Evolutionary conservation across 2,888 invertebrate genomes (phyloP), one percentile per base, ranked within the genome.

Genomic region (Abrostola triplasia): DNA sequence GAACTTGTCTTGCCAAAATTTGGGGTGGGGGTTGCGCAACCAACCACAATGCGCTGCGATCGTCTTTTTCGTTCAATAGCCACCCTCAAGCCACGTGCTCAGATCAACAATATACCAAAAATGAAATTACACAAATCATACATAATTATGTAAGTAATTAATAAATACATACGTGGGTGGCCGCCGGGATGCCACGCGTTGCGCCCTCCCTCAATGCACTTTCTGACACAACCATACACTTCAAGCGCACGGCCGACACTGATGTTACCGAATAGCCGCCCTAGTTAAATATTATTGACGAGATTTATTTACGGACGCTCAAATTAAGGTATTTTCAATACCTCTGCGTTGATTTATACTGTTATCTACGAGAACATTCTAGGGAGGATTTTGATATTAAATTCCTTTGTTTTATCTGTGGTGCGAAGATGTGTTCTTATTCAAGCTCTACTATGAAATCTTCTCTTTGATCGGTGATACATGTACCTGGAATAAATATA

Each of bases 201-300:
- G 58, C 64, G 44, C 55, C 41, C 38, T 12, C 42, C 8, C 42
- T 50, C 42, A 38, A 59, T 76, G 70, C 64, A 67, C 36, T 76
- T 67, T 59, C 61, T 59, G 60, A 70, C 62, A 76, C 70, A 76
- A 67, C 70, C 73, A 64, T 58, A 59, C 67, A 49, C 66, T 58
- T 54, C 63, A 50, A 68, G 59, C 64, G 63, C 60, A 69, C 64
- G 58, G 58, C 48, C 59, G 36, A 62, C 58, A 67, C 73, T 76
- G 67, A 60, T 73, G 51, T 51, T 58, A 37, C 52, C 47, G 56
- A 65, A 64, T 67, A 57, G 55, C 58, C 59, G 52, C 37, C 54
- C 58, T 61, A 61, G 56, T 73, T 63, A 47, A 70, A 70, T 70
- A 59, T 57, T 57, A 71, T 64, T 60, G 55, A 64, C 48, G 48